Percentiles rank a stretch among this genome's conserved stretches.
phyloP scores from a whole-genome alignment of 2,797 vertebrate species.

The Rhynchonycteris naso region DNA sequence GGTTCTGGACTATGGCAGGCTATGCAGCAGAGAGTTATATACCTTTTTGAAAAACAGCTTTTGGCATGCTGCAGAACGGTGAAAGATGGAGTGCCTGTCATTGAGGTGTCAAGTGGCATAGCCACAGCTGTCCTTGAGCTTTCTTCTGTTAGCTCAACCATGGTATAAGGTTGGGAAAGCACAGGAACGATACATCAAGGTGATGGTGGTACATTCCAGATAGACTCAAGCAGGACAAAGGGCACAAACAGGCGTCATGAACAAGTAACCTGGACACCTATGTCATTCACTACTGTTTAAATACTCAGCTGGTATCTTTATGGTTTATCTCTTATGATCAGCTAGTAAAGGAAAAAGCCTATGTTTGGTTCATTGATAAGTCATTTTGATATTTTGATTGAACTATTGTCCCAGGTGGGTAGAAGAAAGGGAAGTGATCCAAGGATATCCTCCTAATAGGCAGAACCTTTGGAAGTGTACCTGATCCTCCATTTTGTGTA shows the following conservation, averaged over 20 bases:
- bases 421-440: not conserved
- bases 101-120: not conserved
- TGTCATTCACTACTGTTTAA: not conserved
- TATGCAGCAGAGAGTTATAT: not conserved
- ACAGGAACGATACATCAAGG: not conserved
- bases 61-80: not conserved
- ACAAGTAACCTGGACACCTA: not conserved
- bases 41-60: not conserved
- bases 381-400: not conserved
- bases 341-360: not conserved
- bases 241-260: not conserved
- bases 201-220: not conserved
- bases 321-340: not conserved
- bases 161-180: not conserved
- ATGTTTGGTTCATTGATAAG: not conserved
- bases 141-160: not conserved
- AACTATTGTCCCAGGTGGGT: not conserved
- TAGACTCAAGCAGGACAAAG: not conserved
- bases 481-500: not conserved
- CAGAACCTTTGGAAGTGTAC: not conserved
- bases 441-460: not conserved
- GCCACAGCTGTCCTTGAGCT: not conserved
- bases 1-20: not conserved
- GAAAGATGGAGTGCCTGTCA: not conserved
- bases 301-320: not conserved